Conservation (phyloP, 2,888 invertebrate species). For the Melinaea menophilus region DNA sequence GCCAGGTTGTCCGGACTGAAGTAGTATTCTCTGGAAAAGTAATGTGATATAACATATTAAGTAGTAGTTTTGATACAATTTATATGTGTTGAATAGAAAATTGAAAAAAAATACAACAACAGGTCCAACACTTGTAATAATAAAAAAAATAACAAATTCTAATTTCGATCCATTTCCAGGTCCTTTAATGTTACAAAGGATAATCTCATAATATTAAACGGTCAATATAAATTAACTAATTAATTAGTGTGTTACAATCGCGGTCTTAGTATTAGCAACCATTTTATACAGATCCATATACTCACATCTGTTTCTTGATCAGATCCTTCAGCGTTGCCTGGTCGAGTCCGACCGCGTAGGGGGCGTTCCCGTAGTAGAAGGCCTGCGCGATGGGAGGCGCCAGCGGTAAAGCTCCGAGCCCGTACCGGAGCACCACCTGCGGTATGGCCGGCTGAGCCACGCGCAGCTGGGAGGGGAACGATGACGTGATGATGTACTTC, state of each 20-base stretch:
- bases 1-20: constrained; percentile 97
- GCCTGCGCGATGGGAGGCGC: constrained; percentile 65
- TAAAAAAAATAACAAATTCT: too few relatives aligned
- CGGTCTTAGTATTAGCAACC: too few relatives aligned
- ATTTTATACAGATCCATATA: constrained; percentile 34
- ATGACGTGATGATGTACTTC: constrained; percentile 18
- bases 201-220: too few relatives aligned
- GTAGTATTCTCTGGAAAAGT: constrained; percentile 93
- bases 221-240: too few relatives aligned
- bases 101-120: too few relatives aligned
- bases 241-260: too few relatives aligned
- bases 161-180: too few relatives aligned
- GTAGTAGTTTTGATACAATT: too few relatives aligned
- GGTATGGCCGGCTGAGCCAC: constrained; percentile 56
- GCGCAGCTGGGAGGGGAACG: constrained; percentile 46
- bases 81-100: too few relatives aligned
- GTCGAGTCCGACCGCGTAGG: constrained; percentile 77
- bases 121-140: too few relatives aligned
- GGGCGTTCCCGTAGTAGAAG: constrained; percentile 80
- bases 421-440: constrained; percentile 66
- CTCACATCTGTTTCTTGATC: constrained; percentile 94
- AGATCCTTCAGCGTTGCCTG: constrained; percentile 86
- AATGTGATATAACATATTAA: too few relatives aligned
- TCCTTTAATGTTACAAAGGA: too few relatives aligned
- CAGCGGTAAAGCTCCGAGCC: constrained; percentile 46